phyloP scores from a whole-genome alignment of 2,113 vertebrate genomes.

The Crotophaga sulcirostris region DNA sequence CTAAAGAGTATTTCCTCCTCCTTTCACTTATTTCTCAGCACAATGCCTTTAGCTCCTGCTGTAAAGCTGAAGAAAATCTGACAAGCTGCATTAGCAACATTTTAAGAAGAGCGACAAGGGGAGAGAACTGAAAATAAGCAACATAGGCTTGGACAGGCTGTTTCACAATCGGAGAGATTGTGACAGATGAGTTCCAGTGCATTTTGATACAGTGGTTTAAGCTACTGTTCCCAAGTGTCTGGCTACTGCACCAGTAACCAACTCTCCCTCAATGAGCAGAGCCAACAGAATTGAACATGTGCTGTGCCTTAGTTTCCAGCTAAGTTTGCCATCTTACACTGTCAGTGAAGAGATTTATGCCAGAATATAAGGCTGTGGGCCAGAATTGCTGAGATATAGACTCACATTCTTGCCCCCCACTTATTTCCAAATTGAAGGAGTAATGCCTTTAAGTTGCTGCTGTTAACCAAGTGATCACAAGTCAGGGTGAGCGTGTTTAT shows the following conservation, averaged over 20 bases:
- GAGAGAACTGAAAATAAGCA: conserved; percentile 4
- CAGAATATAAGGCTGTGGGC: neutral
- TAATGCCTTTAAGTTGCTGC: neutral
- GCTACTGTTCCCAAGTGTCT: neutral
- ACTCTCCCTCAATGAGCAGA: neutral
- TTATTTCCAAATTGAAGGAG: neutral
- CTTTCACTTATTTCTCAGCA: neutral
- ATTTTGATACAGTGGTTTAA: neutral
- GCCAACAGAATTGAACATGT: neutral
- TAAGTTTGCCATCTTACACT: neutral
- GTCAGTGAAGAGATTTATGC: neutral
- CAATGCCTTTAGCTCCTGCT: neutral
- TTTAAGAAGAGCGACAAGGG: neutral
- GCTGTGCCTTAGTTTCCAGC: neutral
- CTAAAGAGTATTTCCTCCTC: neutral
- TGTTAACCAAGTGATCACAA: neutral
- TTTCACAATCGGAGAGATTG: neutral
- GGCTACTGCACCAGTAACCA: neutral
- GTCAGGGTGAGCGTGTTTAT: neutral
- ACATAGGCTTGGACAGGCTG: neutral
- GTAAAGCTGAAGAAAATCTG: neutral
- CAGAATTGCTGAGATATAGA: neutral
- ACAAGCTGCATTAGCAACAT: neutral
- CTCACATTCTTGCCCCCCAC: neutral
- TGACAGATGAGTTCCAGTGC: neutral